Evolutionary conservation across 2,888 invertebrate genomes (phyloP), one percentile per base, ranked within the genome.

Genomic region (Leptopterna dolabrata): DNA sequence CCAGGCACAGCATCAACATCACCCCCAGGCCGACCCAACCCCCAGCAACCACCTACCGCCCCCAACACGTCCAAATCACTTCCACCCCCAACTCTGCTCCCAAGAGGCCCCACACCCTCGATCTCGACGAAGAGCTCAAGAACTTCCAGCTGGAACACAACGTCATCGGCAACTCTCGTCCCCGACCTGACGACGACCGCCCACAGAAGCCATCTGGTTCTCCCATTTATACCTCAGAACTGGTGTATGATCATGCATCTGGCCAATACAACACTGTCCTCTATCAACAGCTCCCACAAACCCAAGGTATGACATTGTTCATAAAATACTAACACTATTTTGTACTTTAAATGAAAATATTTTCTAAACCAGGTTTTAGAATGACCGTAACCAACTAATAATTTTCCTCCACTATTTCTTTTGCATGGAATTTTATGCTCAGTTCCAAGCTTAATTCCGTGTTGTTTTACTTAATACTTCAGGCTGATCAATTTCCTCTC

Each of bases 231-330:
- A 95, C 95, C 81, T 95, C 96, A 29, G 96, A 96, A 91, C 92
- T 96, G 43, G 94, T 96, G 0, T 96, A 94, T 91, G 96, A 96
- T 91, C 96, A 96, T 27, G 91, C 94, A 45, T 95, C 95, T 90
- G 96, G 96, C 80, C 95, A 95, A 90, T 96, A 96, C 93, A 95
- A 96, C 91, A 96, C 95, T 41, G 95, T 96, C 90, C 92, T 96
- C 70, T 96, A 94, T 93, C 96, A 96, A 92, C 93, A 94, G 24
- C 92, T 96, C 83, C 96, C 96, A 13, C 89, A 89, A 71, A 87
- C 89, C 87, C 95, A 95, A 89, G 95, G 96, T 24, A 47, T 36
- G 2, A 36, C 36, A 7, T 36, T 36, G 36, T 36, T 7, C 36
- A 7, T 4, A 2, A 36, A 36, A 36, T 36, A 2, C 36, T 7